Evolutionary conservation across 2,797 vertebrate species (phyloP).

Genomic region (Gambusia yucatana): DNA sequence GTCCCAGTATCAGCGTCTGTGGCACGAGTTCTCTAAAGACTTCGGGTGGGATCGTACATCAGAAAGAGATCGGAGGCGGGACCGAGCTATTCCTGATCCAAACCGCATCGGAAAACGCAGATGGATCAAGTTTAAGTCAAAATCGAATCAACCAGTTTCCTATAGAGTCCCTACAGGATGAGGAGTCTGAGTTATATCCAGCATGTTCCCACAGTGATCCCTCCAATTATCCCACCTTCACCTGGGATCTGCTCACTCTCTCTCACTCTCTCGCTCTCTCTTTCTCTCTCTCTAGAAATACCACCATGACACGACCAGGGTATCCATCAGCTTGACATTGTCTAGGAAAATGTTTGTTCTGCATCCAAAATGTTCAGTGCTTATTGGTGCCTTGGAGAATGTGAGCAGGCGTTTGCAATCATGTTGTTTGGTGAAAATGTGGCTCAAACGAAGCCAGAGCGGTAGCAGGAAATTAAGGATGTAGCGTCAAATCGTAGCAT

Average conservation of each 20-base stretch:
- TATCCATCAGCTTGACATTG: background rate
- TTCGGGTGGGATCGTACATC: slow-evolving; percentile 35
- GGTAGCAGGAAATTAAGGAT: background rate
- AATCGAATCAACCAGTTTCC: background rate
- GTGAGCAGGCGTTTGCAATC: background rate
- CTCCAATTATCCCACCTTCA: background rate
- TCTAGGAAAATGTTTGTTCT: background rate
- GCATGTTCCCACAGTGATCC: background rate
- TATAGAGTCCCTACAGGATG: background rate
- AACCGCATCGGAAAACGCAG: background rate
- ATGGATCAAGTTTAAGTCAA: background rate
- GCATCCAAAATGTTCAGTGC: background rate
- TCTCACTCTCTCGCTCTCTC: background rate
- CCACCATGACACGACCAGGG: background rate
- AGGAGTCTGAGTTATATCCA: background rate
- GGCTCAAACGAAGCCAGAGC: background rate
- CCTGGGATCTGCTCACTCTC: background rate
- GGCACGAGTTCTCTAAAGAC: slow-evolving; percentile 44
- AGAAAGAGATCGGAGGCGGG: background rate
- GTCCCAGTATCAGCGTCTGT: slow-evolving; percentile 18
- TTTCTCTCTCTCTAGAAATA: background rate
- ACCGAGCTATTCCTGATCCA: background rate
- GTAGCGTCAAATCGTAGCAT: background rate
- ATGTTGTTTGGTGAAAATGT: background rate
- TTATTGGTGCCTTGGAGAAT: background rate